A percentile compares a stretch with the other conserved stretches of the same genome.
Conservation (phyloP, 2,797 vertebrate genomes). For the Hoplostethus atlanticus region DNA sequence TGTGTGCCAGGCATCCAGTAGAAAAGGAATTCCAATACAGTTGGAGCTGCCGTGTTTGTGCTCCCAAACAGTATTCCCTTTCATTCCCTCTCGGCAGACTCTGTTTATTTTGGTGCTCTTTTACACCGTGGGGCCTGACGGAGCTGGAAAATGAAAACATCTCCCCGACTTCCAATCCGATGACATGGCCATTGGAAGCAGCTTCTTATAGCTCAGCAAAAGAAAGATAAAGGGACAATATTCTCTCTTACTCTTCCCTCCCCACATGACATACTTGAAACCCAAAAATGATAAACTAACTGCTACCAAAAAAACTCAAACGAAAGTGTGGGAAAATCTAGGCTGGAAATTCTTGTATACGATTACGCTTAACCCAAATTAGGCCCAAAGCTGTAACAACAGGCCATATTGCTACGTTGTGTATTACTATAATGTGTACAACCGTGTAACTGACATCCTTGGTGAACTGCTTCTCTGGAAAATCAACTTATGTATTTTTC, state of each 20-base stretch:
- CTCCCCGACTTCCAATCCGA: conserved; percentile 75
- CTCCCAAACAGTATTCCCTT: conserved; percentile 87
- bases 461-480: background rate
- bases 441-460: background rate
- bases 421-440: background rate
- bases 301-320: no score
- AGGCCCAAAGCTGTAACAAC: background rate
- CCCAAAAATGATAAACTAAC: conserved; percentile 10
- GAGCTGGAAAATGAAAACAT: conserved; percentile 84
- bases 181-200: conserved; percentile 79
- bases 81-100: conserved; percentile 82
- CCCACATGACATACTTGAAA: conserved; percentile 17
- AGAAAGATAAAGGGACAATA: conserved; percentile 61
- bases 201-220: conserved; percentile 76
- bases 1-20: conserved; percentile 74
- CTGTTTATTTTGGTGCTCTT: conserved; percentile 88
- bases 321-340: no score
- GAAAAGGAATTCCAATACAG: conserved; percentile 81
- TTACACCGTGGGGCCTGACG: conserved; percentile 80
- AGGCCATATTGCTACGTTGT: background rate
- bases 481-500: no score
- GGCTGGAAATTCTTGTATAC: no score
- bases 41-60: conserved; percentile 81
- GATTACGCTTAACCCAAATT: conserved; percentile 5
- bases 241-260: conserved; percentile 25